phyloP scores from a whole-genome alignment of 2,888 invertebrate species.

The Pandemis heparana region DNA sequence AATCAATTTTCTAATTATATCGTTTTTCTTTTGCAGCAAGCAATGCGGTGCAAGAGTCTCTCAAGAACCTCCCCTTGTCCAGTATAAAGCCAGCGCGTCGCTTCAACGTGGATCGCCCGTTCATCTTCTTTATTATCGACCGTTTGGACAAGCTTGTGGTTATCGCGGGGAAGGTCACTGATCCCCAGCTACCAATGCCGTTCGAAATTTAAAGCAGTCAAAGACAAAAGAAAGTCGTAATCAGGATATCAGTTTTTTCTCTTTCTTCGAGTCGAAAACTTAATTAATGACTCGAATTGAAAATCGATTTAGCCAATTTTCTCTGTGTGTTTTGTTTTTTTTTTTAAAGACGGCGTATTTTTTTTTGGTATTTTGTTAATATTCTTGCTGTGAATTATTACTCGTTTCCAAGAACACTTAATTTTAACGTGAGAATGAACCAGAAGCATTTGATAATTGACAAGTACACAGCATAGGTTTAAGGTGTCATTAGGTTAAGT shows the following conservation, averaged over 20 bases:
- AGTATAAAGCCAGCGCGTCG: constrained; percentile 60
- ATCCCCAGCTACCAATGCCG: constrained; percentile 74
- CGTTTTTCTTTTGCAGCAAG: constrained; percentile 54
- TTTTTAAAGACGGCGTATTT: neutral
- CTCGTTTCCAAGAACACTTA: constrained; percentile 19
- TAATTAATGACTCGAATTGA: neutral
- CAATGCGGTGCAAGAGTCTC: constrained; percentile 57
- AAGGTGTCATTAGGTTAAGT: constrained; percentile 59
- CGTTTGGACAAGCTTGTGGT: constrained; percentile 85
- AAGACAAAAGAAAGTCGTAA: constrained; percentile 1
- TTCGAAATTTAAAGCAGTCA: constrained; percentile 58
- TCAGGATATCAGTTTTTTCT: neutral
- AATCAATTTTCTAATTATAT: neutral
- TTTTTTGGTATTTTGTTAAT: neutral
- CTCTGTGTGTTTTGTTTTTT: neutral
- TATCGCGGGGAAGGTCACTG: constrained; percentile 85
- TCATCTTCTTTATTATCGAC: constrained; percentile 87
- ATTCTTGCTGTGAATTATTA: constrained; percentile 56
- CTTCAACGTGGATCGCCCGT: constrained; percentile 86
- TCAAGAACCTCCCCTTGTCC: constrained; percentile 68
- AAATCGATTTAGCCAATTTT: neutral
- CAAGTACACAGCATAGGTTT: constrained; percentile 82
- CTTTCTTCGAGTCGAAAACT: neutral
- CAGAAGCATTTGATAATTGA: constrained; percentile 85
- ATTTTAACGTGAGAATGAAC: constrained; percentile 49